Conservation (phyloP, 2,888 invertebrate species). For the Mechanitis messenoides region DNA sequence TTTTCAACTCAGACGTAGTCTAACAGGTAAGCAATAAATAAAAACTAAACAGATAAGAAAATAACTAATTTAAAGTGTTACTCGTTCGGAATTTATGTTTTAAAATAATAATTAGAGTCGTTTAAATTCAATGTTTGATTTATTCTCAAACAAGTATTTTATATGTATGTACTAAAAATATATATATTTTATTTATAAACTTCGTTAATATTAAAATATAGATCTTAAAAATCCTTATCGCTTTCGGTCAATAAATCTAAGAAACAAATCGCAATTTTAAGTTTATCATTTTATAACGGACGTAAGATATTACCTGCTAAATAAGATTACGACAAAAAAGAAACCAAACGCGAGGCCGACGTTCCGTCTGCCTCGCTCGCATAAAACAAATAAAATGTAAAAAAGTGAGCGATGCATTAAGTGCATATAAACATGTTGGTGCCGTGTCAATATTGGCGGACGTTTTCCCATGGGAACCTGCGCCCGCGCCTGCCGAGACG, state of each 20-base stretch:
- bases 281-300: constrained; percentile 53
- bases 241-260: constrained; percentile 11
- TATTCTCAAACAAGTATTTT: neutral
- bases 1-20: neutral
- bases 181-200: neutral
- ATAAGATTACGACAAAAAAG: constrained; percentile 67
- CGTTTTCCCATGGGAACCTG: constrained; percentile 73
- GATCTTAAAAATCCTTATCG: constrained; percentile 4
- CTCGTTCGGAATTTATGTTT: neutral
- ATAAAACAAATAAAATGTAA: constrained; percentile 71
- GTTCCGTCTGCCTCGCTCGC: constrained; percentile 66
- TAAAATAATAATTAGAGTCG: constrained; percentile 1
- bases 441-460: constrained; percentile 74
- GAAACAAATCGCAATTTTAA: constrained; percentile 24
- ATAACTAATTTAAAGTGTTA: neutral
- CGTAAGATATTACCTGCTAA: constrained; percentile 56
- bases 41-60: neutral
- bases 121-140: constrained; percentile 1
- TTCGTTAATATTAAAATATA: constrained; percentile 1
- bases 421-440: constrained; percentile 75
- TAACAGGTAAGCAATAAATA: neutral
- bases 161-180: neutral
- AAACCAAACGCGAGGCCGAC: constrained; percentile 65
- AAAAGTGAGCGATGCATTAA: constrained; percentile 73
- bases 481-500: constrained; percentile 37